phyloP scores from a whole-genome alignment of 2,888 invertebrate species.

The Drosophila affinis region DNA sequence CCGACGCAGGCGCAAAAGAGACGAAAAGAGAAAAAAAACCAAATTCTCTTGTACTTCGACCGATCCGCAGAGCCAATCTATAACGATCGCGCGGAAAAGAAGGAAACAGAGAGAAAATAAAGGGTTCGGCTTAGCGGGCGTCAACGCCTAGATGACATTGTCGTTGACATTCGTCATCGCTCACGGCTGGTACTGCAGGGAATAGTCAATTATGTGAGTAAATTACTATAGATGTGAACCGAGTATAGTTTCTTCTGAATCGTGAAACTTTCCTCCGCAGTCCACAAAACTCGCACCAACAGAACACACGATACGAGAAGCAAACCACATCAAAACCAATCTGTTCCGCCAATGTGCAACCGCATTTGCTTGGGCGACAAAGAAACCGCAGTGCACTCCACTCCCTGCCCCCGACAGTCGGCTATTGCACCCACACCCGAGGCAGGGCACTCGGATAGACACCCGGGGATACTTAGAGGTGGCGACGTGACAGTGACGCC shows the following conservation, averaged over 20 bases:
- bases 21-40: too few species aligned
- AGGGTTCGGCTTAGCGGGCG: too few species aligned
- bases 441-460: constrained; percentile 33
- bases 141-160: too few species aligned
- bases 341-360: constrained; percentile 65
- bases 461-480: constrained; percentile 24
- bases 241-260: constrained; percentile 5
- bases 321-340: constrained; percentile 63
- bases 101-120: too few species aligned
- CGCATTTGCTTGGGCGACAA: constrained; percentile 68
- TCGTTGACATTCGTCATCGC: too few species aligned
- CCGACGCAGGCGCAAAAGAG: too few species aligned
- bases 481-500: constrained; percentile 8
- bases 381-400: constrained; percentile 60
- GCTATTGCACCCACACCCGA: constrained; percentile 22
- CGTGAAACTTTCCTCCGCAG: neutral
- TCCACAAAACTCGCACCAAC: constrained; percentile 8
- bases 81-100: too few species aligned
- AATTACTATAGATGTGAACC: neutral
- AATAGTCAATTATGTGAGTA: constrained; percentile 25
- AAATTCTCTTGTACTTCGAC: too few species aligned
- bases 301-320: constrained; percentile 6
- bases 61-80: too few species aligned
- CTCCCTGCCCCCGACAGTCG: constrained; percentile 34
- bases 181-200: too few species aligned